A percentile compares a stretch with the other conserved stretches of the same genome.
phyloP scores from a whole-genome alignment of 2,797 vertebrate genomes.

The Paedocypris micromegethes region DNA sequence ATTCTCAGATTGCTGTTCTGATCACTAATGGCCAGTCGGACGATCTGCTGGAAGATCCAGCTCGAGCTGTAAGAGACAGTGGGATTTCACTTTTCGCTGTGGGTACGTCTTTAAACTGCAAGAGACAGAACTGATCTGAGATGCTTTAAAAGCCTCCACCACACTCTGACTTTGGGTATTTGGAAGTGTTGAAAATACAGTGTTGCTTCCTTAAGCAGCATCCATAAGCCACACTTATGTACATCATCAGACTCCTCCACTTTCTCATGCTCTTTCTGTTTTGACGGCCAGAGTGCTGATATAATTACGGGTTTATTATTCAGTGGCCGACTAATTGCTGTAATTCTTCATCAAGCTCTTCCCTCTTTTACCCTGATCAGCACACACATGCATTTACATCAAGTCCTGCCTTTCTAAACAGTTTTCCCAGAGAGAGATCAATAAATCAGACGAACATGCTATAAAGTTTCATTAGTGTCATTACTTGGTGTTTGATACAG shows the following conservation, averaged over 20 bases:
- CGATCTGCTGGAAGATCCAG: slow-evolving; percentile 66
- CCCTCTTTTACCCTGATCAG: slow-evolving; percentile 41
- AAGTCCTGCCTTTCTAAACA: slow-evolving; percentile 48
- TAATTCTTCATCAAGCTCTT: slow-evolving; percentile 66
- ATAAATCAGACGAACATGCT: slow-evolving; percentile 31
- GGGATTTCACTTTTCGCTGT: slow-evolving; percentile 82
- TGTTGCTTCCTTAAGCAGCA: too few relatives aligned
- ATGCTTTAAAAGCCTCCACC: too few relatives aligned
- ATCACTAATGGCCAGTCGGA: slow-evolving; percentile 76
- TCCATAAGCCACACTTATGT: too few relatives aligned
- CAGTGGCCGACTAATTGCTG: slow-evolving; percentile 62
- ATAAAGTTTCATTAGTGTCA: too few relatives aligned
- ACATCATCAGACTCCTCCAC: slow-evolving; percentile 1
- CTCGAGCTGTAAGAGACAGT: slow-evolving; percentile 62
- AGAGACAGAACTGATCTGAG: too few relatives aligned
- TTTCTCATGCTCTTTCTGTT: slow-evolving; percentile 35
- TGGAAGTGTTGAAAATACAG: too few relatives aligned
- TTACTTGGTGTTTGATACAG: too few relatives aligned
- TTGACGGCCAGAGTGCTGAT: slow-evolving; percentile 53
- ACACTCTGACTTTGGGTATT: too few relatives aligned
- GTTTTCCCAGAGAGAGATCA: slow-evolving; percentile 51
- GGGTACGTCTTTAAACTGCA: slow-evolving; percentile 63
- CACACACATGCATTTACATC: slow-evolving; percentile 52
- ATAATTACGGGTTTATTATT: slow-evolving; percentile 73
- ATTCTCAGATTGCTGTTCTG: slow-evolving; percentile 71